phyloP scores from a whole-genome alignment of 1,140 invertebrate species.

The Scylla paramamosain region DNA sequence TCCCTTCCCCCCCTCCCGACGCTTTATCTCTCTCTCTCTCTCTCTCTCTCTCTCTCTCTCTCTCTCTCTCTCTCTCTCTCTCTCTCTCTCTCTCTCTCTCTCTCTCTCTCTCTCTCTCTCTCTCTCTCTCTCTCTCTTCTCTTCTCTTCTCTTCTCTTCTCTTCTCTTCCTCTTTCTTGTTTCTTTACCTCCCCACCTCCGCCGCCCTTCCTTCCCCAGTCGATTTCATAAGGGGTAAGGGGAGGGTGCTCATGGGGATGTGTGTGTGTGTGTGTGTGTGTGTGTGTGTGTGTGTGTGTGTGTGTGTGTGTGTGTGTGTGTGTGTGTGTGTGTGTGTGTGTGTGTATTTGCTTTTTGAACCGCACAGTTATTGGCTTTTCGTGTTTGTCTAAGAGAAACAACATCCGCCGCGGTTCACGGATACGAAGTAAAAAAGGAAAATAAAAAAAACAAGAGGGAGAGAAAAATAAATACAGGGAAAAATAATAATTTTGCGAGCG shows the following conservation, averaged over 20 bases:
- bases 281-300: conserved; percentile 44
- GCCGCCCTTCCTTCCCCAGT: not conserved
- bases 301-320: conserved; percentile 44
- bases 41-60: too few species aligned
- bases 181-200: not conserved
- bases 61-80: conserved; percentile 4
- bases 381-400: not conserved
- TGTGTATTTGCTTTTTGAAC: not conserved
- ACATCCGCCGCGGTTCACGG: not conserved
- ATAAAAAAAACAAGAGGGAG: not conserved
- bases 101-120: not conserved
- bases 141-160: not conserved
- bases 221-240: not conserved
- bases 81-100: not conserved
- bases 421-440: not conserved
- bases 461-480: not conserved
- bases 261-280: not conserved
- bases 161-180: not conserved
- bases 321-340: conserved; percentile 55
- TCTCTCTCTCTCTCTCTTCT: not conserved
- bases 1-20: too few species aligned
- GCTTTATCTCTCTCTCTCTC: too few species aligned
- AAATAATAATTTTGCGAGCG: not conserved
- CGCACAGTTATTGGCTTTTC: not conserved
- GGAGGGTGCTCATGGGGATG: not conserved